Evolutionary conservation across 1,140 invertebrate species (phyloP).

Genomic region (Lepidurus couesii): DNA sequence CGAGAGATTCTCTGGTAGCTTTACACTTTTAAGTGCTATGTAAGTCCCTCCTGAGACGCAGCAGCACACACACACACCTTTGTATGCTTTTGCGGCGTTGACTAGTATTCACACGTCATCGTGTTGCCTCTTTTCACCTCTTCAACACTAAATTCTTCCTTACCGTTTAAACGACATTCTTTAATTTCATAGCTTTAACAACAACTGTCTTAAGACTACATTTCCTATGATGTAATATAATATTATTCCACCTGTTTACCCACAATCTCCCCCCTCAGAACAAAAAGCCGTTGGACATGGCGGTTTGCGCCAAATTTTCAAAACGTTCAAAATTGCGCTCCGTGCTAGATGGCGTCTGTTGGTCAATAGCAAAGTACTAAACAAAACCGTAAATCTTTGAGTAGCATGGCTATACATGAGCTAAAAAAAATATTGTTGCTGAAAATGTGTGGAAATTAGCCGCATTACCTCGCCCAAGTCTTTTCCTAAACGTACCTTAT

Average conservation of each 20-base stretch:
- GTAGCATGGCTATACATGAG: too few species aligned
- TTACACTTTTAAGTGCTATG: neutral
- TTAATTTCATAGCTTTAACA: neutral
- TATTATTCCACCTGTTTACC: too few species aligned
- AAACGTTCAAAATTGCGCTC: too few species aligned
- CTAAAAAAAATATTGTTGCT: too few species aligned
- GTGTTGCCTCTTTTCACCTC: neutral
- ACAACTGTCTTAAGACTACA: neutral
- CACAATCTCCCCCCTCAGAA: too few species aligned
- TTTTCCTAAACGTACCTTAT: neutral
- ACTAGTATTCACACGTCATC: constrained; percentile 15
- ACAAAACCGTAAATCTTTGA: too few species aligned
- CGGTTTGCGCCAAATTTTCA: too few species aligned
- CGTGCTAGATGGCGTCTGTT: too few species aligned
- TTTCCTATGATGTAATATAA: neutral
- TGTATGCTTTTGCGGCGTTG: constrained; percentile 5
- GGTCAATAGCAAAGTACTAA: too few species aligned
- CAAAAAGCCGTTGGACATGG: too few species aligned
- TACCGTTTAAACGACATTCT: neutral
- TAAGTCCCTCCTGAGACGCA: constrained; percentile 4
- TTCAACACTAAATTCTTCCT: neutral
- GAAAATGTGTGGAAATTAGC: too few species aligned
- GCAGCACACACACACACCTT: neutral
- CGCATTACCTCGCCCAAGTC: neutral
- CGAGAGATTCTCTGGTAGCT: neutral